These are phyloP conservation scores for cattle (Bos taurus) DNA, from an alignment of 2,113 vertebrate species.

Conservation along the genomic window DNA sequence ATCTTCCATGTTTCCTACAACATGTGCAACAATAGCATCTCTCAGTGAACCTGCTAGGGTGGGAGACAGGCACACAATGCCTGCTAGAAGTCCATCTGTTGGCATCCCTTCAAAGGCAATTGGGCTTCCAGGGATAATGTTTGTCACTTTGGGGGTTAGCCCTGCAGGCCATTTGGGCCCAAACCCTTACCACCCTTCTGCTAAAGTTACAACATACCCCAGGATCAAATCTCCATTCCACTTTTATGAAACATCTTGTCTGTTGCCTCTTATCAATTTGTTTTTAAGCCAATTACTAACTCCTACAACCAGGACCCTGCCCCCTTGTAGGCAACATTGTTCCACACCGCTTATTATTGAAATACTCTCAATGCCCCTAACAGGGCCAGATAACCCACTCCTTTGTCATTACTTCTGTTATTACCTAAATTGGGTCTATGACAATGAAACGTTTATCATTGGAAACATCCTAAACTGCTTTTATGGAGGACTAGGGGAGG, in stretches of 20 bases:
- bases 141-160: background rate
- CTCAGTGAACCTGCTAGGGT: background rate
- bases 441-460: background rate
- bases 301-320: background rate
- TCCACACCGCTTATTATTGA: background rate
- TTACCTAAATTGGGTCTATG: background rate
- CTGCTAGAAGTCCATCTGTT: background rate
- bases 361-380: background rate
- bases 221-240: background rate
- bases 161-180: background rate
- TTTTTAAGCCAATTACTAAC: background rate
- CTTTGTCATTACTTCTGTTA: background rate
- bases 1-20: background rate
- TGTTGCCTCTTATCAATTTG: background rate
- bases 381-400: background rate
- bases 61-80: background rate
- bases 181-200: background rate
- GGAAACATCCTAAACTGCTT: background rate
- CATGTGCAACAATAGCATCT: background rate
- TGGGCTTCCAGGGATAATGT: background rate
- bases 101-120: background rate
- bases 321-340: background rate
- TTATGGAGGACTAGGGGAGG: background rate
- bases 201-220: background rate
- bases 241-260: background rate